phyloP scores from a whole-genome alignment of 2,888 invertebrate genomes.

The Drosophila neutralis region DNA sequence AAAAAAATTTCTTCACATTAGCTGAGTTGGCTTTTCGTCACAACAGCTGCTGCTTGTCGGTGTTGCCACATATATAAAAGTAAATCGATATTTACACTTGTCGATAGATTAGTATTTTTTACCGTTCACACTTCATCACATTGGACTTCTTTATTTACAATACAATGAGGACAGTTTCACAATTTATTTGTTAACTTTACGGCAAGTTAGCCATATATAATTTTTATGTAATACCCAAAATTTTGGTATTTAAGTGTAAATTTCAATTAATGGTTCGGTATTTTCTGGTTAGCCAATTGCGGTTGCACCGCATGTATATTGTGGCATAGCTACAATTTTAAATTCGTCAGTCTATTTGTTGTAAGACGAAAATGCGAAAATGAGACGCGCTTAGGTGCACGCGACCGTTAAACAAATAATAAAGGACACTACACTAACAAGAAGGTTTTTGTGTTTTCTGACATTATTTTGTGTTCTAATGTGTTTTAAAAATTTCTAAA shows the following conservation, averaged over 20 bases:
- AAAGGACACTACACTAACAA: neutral
- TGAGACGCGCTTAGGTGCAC: slow-evolving; percentile 21
- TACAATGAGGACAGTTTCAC: neutral
- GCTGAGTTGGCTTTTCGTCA: slow-evolving; percentile 77
- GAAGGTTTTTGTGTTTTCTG: slow-evolving; percentile 20
- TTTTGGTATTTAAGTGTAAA: slow-evolving; percentile 1
- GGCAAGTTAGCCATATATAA: neutral
- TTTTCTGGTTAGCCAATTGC: slow-evolving; percentile 4
- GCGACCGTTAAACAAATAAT: slow-evolving; percentile 3
- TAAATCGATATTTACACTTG: neutral
- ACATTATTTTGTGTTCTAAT: slow-evolving; percentile 6
- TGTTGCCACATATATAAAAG: slow-evolving; percentile 33
- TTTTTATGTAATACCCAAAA: neutral
- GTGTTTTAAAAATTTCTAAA: neutral
- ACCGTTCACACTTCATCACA: neutral
- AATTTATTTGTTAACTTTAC: neutral
- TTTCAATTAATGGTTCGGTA: neutral
- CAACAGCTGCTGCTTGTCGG: slow-evolving; percentile 59
- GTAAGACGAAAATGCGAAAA: slow-evolving; percentile 33
- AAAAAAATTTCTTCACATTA: slow-evolving; percentile 69
- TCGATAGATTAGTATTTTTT: slow-evolving; percentile 1
- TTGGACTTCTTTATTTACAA: neutral
- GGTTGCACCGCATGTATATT: slow-evolving; percentile 23
- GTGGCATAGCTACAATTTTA: slow-evolving; percentile 51
- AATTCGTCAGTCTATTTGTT: slow-evolving; percentile 39